These are phyloP conservation scores for Zaprionus africanus DNA, from an alignment of 1,140 invertebrate species.

Conservation along the genomic window DNA sequence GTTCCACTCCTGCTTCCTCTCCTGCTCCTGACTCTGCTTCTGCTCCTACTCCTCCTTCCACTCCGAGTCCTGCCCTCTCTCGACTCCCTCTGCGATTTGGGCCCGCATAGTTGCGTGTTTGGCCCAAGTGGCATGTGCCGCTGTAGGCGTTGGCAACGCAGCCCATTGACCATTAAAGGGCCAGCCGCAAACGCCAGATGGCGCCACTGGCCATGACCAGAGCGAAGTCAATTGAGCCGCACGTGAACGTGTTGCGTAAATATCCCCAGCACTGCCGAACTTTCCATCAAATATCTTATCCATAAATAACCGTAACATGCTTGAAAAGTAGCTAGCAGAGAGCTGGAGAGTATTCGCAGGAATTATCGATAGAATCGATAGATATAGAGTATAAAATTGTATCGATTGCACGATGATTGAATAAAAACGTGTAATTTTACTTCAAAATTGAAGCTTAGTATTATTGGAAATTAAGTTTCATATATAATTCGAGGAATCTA, in stretches of 20 bases:
- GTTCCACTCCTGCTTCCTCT: not conserved
- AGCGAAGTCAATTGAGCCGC: conserved; percentile 58
- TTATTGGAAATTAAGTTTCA: no score
- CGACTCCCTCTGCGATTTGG: conserved; percentile 12
- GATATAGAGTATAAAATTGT: no score
- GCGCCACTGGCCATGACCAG: conserved; percentile 24
- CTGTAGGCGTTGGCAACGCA: conserved; percentile 9
- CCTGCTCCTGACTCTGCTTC: not conserved
- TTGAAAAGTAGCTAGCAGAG: no score
- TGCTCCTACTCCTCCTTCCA: not conserved
- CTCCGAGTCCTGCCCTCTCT: not conserved
- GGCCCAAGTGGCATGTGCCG: conserved; percentile 44
- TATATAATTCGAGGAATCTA: no score
- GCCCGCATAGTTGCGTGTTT: conserved; percentile 25
- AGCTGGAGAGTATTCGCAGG: no score
- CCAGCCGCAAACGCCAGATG: conserved; percentile 58
- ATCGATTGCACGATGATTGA: no score
- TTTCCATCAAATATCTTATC: not conserved
- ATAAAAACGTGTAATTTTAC: no score
- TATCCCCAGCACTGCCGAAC: no score
- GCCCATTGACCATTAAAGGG: conserved; percentile 28
- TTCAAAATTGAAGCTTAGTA: no score
- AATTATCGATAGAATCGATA: no score
- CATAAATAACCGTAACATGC: not conserved
- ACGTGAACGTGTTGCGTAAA: conserved; percentile 48